Evolutionary conservation across 1,140 invertebrate genomes (phyloP), one percentile per base, ranked within the genome.

Genomic region (Drosophila aff.): DNA sequence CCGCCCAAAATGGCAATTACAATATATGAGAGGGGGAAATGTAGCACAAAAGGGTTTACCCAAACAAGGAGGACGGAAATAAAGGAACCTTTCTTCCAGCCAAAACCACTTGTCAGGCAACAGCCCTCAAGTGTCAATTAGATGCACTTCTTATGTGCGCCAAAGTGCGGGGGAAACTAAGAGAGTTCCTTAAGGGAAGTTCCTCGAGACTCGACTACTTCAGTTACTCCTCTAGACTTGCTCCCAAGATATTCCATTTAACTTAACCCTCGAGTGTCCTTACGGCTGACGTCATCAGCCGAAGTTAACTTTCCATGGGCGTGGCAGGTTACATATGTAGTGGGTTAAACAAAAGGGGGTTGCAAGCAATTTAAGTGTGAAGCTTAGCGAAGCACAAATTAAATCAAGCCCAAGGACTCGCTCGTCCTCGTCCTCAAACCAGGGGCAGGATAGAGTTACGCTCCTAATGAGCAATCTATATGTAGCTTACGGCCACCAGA

Each of bases 71-170:
- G 47, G 26, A 50, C 33, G 73, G 79, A 59, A 72, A 75, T 69
- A 65, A 74, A 81, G 72, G 55, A 71, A 76, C 81, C 79, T 63
- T 74, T 64, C 60, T 65, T 53, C 64, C 61, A 41, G 23, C 38
- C 57, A 52, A 52, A 82, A 69, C 80, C 79, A 86, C 68, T 79
- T 82, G 82, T 60, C 82, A 55, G 60, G 79, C 58, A 72, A 72
- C 67, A 72, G 69, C 66, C 59, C 81, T 89, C 84, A 69, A 89
- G 84, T 89, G 85, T 90, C 84, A 89, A 90, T 90, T 89, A 89
- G 85, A 89, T 89, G 84, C 84, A 89, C 84, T 90, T 89, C 85
- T 78, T 73, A 69, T 66, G 76, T 61, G 61, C 47, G 69, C 50
- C 55, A 64, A 23, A 41, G 61, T 31, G 61, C 50, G 62, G 52